These are phyloP conservation scores for Camptogramma bilineatum DNA, from an alignment of 2,888 invertebrate species.

Conservation along the genomic window DNA sequence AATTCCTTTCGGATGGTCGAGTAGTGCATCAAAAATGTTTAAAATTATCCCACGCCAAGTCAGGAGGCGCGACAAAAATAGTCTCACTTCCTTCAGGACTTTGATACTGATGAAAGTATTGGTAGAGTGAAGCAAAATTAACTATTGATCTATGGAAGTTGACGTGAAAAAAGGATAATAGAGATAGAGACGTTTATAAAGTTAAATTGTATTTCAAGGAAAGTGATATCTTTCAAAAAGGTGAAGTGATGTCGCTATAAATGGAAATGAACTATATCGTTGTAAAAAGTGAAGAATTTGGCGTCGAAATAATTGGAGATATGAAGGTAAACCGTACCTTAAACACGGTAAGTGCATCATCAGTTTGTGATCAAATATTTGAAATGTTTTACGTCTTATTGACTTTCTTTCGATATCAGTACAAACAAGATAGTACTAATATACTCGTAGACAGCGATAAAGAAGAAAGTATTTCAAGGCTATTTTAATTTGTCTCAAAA, in stretches of 20 bases:
- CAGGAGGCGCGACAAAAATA: slow-evolving; percentile 69
- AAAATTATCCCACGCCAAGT: slow-evolving; percentile 65
- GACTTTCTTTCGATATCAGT: slow-evolving; percentile 25
- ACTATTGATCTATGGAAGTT: background rate
- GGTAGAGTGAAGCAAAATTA: slow-evolving; percentile 25
- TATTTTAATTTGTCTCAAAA: slow-evolving; percentile 7
- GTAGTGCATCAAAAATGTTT: slow-evolving; percentile 76
- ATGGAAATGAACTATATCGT: slow-evolving; percentile 27
- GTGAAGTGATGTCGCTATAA: slow-evolving; percentile 18
- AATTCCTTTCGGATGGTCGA: slow-evolving; percentile 48
- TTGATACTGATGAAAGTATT: slow-evolving; percentile 34
- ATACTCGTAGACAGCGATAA: slow-evolving; percentile 29
- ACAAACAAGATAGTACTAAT: slow-evolving; percentile 33
- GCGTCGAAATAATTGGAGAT: slow-evolving; percentile 13
- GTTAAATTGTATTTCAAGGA: slow-evolving; percentile 1
- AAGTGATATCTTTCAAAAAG: slow-evolving; percentile 1
- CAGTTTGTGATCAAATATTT: slow-evolving; percentile 3
- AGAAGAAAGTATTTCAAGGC: slow-evolving; percentile 40
- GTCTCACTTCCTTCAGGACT: slow-evolving; percentile 53
- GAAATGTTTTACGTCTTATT: slow-evolving; percentile 13
- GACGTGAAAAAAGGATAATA: slow-evolving; percentile 11
- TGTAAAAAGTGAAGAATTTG: slow-evolving; percentile 10
- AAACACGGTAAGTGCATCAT: background rate
- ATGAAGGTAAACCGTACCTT: slow-evolving; percentile 20
- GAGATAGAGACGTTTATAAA: slow-evolving; percentile 4